Base-by-base conservation (phyloP, 1,140 invertebrate genomes). In the Drosophila chauvacae region DNA sequence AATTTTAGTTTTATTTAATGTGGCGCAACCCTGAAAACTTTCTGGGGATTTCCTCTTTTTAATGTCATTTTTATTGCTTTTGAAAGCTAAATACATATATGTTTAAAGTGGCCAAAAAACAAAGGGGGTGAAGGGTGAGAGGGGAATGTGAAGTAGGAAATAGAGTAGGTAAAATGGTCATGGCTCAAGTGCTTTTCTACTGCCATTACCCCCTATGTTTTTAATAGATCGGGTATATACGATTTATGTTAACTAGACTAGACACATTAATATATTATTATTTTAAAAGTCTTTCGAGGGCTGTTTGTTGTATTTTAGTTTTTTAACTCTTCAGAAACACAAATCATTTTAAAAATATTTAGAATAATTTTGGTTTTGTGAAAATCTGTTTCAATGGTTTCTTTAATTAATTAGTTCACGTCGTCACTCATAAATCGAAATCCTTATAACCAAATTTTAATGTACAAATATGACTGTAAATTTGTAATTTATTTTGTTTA, bases 131-230 rank as follows among this genome's bases (percentile, higher is more conserved):
- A 65, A 35, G 39, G 66, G 42, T 48, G 37, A 48, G 51, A 47
- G 42, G 51, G 20, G 28, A 51, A 28, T 41, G 14, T 39, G 2
- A 14, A 61, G 39, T 62, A 61, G 56, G 68, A 74, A 74, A 41
- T 74, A 39, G 66, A 74, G 68, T 72, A 61, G 68, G 45, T 72
- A 71, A 71, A 72, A 59, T 58, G 65, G 65, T 72, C 69, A 71
- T 72, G 69, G 69, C 66, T 51, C 69, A 58, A 70, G 65, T 70
- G 51, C 6, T 58, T 59, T 72, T 57, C 7, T 41, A 47, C 20
- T 48, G 66, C 4, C n/a, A 23, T 39, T 45, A 59, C 65, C 64
- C 35, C 41, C 20, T 48, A n/a, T 6, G 16, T 57, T 39, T 26
- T 0, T 16, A 1, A 57, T 26, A 33, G 4, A n/a, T 48, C 3